Conservation (phyloP, 2,888 invertebrate genomes). For the Chorisops tibialis region DNA sequence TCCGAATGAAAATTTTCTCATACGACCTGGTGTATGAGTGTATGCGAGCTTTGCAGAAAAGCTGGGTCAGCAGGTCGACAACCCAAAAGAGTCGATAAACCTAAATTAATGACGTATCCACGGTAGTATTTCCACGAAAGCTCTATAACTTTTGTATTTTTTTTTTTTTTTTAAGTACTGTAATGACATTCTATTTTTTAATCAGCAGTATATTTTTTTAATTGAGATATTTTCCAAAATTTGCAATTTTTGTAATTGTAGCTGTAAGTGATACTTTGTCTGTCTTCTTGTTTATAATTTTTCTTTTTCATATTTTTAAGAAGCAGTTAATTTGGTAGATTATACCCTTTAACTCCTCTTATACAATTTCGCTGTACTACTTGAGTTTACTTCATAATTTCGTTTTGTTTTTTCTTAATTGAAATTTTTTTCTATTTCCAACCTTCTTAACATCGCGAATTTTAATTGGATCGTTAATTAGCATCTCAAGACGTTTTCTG, state of each 20-base stretch:
- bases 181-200: background rate
- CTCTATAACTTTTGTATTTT: no score
- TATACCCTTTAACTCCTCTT: no score
- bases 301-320: background rate
- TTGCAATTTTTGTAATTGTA: no score
- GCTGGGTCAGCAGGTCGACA: slow-evolving; percentile 39
- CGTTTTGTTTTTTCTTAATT: no score
- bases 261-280: background rate
- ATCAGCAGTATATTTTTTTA: background rate
- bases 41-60: slow-evolving; percentile 4
- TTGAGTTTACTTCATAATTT: no score
- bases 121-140: no score
- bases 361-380: no score
- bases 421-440: no score
- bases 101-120: slow-evolving; percentile 25
- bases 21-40: background rate
- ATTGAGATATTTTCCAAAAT: no score
- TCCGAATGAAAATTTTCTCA: background rate
- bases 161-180: no score
- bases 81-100: slow-evolving; percentile 39
- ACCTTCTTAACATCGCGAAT: no score
- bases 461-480: background rate
- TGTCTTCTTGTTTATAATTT: background rate
- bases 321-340: background rate
- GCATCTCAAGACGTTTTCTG: background rate